Base-by-base conservation (phyloP, 2,797 vertebrate genomes). In the Esox masquinongy region DNA sequence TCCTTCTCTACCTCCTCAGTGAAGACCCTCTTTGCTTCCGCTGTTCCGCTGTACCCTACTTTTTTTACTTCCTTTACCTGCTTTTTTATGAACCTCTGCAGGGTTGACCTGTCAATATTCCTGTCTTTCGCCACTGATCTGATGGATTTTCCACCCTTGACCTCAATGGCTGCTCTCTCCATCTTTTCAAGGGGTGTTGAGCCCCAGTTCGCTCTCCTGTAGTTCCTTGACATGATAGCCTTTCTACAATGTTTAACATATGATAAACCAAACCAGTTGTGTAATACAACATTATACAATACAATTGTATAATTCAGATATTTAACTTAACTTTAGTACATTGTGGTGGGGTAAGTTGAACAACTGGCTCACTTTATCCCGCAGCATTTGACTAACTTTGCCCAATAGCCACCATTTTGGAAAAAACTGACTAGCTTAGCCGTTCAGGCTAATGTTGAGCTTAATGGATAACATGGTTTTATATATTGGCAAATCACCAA, bases 41-140 rank as follows among this genome's bases (percentile, higher is more conserved):
- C 69, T 79, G 56, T 75, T 77, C 74, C 77, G 77, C 75, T 75
- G 67, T 75, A 79, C 19, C 77, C 71, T 76, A 74, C 53, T 70
- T 72, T 67, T 82, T 78, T 82, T 61, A 82, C 70, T 79, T 85
- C 22, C 71, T 80, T 78, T 79, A 16, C 72, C 77, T 78, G 56
- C 71, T 74, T 80, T 70, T 82, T 82, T 43, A 79, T 80, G 43
- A 68, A 80, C 53, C 72, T 77, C 43, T 26, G 19, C 31, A 72
- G 31, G 29, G 50, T 72, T 77, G 74, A 68, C 70, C 70, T 74
- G 34, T n/a, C n/a, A n/a, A n/a, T n/a, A n/a, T n/a, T n/a, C n/a
- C n/a, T n/a, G n/a, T n/a, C n/a, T n/a, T n/a, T n/a, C n/a, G n/a
- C n/a, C n/a, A n/a, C n/a, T n/a, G n/a, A n/a, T n/a, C n/a, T n/a